Evolutionary conservation across 2,797 vertebrate species (phyloP), one percentile per base, ranked within the genome.

Genomic region (Adrianichthys oophorus): DNA sequence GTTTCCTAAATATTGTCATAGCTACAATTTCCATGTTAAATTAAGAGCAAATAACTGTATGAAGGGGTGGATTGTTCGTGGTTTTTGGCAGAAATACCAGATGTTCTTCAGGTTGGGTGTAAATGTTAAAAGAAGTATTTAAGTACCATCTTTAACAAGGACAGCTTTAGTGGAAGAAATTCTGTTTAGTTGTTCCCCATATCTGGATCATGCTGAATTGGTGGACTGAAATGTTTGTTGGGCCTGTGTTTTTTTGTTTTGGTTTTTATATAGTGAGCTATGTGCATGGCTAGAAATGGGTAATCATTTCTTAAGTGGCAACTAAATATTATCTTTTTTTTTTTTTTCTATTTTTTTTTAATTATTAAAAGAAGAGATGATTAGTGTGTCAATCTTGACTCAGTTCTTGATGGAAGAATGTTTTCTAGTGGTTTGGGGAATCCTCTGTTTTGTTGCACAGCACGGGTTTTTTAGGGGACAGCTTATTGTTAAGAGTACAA

Each of bases 401-500:
- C 18, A 10, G 45, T 41, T 15, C 15, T 26, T 15, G 19, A 15
- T 60, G 14, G 10, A 53, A 29, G 46, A 24, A 46, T 65, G 37
- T 50, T 54, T 59, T 42, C 32, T 37, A 54, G 2, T 13, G 15
- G 16, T 26, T 13, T 49, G 23, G 40, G 56, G 24, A 55, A 24
- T 40, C 14, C 12, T 23, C 12, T 15, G 41, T 64, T 65, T 54
- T 41, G 24, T 65, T 48, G 59, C 3, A 17, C 15, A 49, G 41
- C 46, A 15, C 15, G 29, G 5, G 12, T 24, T 57, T 51, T 52
- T 29, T 10, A 17, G 63, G 41, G 48, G 37, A 32, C 19, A 1
- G 42, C 16, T 46, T 40, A 52, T 50, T 13, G 41, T 63, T 23
- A 41, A 47, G 37, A 66, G 29, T 45, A 57, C 24, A 46, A 43